Evolutionary conservation across 2,113 vertebrate genomes (phyloP).

Genomic region (Sylvilagus bachmani): DNA sequence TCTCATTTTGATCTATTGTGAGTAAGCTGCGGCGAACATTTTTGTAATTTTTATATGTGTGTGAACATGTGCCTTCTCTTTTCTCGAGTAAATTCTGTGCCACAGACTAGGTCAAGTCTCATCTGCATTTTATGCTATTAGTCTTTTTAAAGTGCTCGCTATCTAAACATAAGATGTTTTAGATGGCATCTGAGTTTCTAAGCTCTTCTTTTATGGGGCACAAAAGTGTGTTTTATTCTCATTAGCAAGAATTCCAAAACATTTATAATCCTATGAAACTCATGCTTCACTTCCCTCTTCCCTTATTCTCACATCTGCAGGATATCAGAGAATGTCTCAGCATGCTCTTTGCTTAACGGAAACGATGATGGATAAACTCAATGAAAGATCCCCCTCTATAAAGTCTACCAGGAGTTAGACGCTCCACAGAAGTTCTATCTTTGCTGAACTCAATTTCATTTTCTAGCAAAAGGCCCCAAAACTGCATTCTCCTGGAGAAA

Average conservation of each 20-base stretch:
- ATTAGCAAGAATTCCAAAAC: conserved; percentile 25
- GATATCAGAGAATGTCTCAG: background rate
- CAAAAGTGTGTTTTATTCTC: background rate
- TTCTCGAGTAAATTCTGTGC: background rate
- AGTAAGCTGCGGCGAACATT: background rate
- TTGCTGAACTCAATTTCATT: background rate
- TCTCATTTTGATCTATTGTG: background rate
- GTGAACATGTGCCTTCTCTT: background rate
- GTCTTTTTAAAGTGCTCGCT: background rate
- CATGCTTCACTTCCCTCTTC: background rate
- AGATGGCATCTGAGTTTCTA: background rate
- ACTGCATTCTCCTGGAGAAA: background rate
- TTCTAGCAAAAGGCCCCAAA: background rate
- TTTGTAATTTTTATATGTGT: background rate
- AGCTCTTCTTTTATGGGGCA: background rate
- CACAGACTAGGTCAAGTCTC: background rate
- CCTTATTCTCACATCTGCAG: background rate
- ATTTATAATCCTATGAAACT: background rate
- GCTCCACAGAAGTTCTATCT: background rate
- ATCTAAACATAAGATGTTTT: background rate
- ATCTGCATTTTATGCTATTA: background rate
- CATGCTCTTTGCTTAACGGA: background rate
- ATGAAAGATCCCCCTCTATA: background rate
- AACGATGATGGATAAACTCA: background rate
- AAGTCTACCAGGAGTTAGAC: background rate